phyloP scores from a whole-genome alignment of 2,797 vertebrate genomes.

The Muscicapa striata region DNA sequence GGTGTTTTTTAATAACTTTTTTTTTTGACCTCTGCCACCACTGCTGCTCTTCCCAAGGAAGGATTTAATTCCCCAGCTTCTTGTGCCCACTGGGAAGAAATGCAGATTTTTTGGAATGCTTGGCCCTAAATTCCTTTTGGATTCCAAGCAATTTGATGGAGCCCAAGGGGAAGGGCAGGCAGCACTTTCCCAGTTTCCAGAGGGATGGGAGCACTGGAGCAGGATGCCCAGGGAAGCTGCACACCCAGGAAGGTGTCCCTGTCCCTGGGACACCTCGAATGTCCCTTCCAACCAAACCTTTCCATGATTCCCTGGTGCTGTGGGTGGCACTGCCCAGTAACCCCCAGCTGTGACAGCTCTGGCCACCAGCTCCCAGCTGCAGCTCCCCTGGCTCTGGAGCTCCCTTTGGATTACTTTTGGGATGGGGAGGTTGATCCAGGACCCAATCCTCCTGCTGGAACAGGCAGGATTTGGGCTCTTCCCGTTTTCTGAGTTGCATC shows the following conservation, averaged over 20 bases:
- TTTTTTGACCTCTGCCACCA: neutral
- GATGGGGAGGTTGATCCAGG: neutral
- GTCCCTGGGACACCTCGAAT: neutral
- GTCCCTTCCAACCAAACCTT: neutral
- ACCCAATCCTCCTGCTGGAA: neutral
- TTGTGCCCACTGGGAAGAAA: neutral
- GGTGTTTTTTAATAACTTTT: neutral
- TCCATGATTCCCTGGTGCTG: neutral
- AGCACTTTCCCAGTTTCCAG: fast-evolving
- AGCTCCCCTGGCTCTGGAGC: neutral
- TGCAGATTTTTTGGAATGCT: too few relatives aligned
- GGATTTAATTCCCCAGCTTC: neutral
- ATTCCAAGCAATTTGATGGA: neutral
- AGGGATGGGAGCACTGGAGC: neutral
- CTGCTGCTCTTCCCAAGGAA: neutral
- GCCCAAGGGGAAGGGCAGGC: fast-evolving
- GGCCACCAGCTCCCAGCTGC: neutral
- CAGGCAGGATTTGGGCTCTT: neutral
- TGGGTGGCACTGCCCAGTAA: fast-evolving
- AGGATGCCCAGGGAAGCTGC: neutral
- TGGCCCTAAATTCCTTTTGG: fast-evolving
- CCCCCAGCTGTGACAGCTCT: neutral
- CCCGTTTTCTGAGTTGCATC: fast-evolving
- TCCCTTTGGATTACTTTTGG: neutral
- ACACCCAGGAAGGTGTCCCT: neutral